Percentiles rank a stretch among this genome's conserved stretches.
phyloP scores from a whole-genome alignment of 1,140 invertebrate genomes.

The Tetramorium alpestre region DNA sequence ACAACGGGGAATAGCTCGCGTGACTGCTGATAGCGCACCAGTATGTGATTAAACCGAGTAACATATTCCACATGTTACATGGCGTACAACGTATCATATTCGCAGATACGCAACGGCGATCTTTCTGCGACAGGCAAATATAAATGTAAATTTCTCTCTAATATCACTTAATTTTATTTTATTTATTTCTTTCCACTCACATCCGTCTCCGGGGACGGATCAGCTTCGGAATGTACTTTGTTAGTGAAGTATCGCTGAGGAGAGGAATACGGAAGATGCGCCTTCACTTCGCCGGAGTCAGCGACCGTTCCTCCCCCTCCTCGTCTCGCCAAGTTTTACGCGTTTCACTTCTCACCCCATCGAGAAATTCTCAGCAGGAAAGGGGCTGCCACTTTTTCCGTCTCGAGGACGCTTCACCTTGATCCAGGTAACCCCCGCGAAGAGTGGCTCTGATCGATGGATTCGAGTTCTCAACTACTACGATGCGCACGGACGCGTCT shows the following conservation, averaged over 20 bases:
- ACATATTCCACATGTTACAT: background rate
- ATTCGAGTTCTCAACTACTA: conserved; percentile 73
- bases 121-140: background rate
- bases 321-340: conserved; percentile 19
- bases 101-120: conserved; percentile 4
- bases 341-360: conserved; percentile 41
- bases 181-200: background rate
- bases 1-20: conserved; percentile 34
- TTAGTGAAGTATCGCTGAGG: background rate
- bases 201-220: background rate
- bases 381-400: conserved; percentile 64
- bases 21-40: conserved; percentile 38
- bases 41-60: conserved; percentile 41
- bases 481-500: conserved; percentile 21
- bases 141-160: background rate
- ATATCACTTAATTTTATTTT: background rate
- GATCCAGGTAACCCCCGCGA: conserved; percentile 68
- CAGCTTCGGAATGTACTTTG: background rate
- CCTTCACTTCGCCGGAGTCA: background rate
- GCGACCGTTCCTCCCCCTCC: background rate
- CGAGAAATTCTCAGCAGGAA: conserved; percentile 54
- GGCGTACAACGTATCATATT: background rate
- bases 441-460: conserved; percentile 78
- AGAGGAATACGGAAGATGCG: background rate
- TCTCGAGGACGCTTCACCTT: conserved; percentile 73